Base-by-base conservation (phyloP, 2,888 invertebrate species). In the Candidula unifasciata region DNA sequence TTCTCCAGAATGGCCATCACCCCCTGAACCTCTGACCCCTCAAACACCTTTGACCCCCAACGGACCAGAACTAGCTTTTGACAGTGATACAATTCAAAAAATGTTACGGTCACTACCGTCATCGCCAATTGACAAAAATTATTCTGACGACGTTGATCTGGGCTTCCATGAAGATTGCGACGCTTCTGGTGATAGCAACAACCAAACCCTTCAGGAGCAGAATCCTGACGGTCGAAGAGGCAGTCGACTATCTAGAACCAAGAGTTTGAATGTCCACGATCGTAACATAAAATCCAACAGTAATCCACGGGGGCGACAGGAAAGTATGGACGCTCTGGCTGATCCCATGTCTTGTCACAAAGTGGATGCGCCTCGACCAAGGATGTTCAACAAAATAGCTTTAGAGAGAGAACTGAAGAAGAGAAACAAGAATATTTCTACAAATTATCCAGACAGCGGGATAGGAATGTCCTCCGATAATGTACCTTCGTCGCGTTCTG, bases 81-180 rank as follows among this genome's bases (percentile, higher is more conserved):
- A 97, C 94, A 96, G 96, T 92, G 96, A 96, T 92, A 97, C 97
- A 16, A 95, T 98, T 90, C 98, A 98, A 94, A 96, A 97, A 88
- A 97, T 98, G 97, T 95, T 98, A 90, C 97, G 98, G 92, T 97
- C 98, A 79, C 97, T 98, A 96, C 97, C 97, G 37, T 89, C 89
- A 18, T 91, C 91, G 24, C 90, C 91, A 0, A 89, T 88, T 10
- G 88, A 86, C 66, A 87, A 90, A 82, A 87, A 87, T 24, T 89
- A 84, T 33, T 85, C 83, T 60, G 84, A 90, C 80, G 86, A 88
- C 52, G 88, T 90, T 82, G 91, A 91, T 86, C 88, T 88, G 74
- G 91, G 91, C 54, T 91, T 91, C 83, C 90, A 91, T 85, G 91
- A 91, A 44, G 91, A 90, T n/a, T 83, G 86, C 57, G 69, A 81